Base-by-base conservation (phyloP, 2,888 invertebrate genomes). In the Rhagonycha fulva region DNA sequence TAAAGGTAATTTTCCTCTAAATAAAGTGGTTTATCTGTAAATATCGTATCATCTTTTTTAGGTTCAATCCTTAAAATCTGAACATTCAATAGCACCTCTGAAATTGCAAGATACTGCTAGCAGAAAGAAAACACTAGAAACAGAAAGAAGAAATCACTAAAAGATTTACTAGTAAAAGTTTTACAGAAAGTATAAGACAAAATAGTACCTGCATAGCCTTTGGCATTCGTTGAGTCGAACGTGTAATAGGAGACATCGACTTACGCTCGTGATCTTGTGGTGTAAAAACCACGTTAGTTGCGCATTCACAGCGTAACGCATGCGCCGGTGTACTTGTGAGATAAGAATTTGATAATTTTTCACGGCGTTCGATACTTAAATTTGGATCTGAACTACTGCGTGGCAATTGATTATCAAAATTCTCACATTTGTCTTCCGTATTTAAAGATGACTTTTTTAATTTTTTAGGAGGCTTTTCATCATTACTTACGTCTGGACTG, bases 181-280 rank as follows among this genome's bases (percentile, higher is more conserved):
- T 32, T 11, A 12, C n/a, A 32, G 0, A n/a, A n/a, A 47, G 7
- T 7, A 24, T 19, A 62, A 62, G 14, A 70, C 19, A 14, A 14
- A n/a, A 19, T 28, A 76, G 32, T 76, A 96, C 96, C 94, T 96
- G 96, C 96, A 96, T 96, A 30, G 95, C 94, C 86, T 94, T 94
- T 0, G 94, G 93, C 92, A 96, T 93, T 86, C 95, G 92, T 86
- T 96, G 95, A 23, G 96, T 94, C 0, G 96, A 96, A 82, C 95
- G 94, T 0, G 96, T 96, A 73, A 96, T 96, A 1, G 96, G 96
- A 12, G 96, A 96, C 95, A 96, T 95, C 61, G 95, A 95, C 62
- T 93, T 93, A 82, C 95, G 90, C 77, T 92, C 90, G 78, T 89
- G 84, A 62, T 83, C 87, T 68, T 89, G 88, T 9, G 91, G 90